A percentile compares a stretch with the other conserved stretches of the same genome.
phyloP scores from a whole-genome alignment of 2,113 vertebrate species.

The Urocitellus parryii region DNA sequence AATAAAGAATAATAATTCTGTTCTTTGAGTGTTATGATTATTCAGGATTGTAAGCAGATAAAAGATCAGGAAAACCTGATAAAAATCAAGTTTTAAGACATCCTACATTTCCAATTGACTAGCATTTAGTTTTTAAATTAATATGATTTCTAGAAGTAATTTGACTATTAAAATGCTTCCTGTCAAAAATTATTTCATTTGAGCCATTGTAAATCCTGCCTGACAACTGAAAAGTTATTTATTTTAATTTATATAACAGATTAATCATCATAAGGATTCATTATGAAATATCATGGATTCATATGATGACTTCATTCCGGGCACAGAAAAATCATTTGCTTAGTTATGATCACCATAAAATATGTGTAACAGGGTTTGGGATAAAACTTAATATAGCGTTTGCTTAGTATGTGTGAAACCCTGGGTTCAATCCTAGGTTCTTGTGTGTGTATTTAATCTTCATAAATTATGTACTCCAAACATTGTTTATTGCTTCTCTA shows the following conservation, averaged over 20 bases:
- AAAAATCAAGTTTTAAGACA: neutral
- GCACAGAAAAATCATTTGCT: neutral
- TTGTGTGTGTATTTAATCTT: neutral
- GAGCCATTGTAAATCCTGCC: neutral
- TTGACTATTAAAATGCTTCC: neutral
- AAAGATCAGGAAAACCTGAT: neutral
- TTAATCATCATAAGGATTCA: neutral
- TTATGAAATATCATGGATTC: neutral
- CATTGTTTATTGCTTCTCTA: neutral
- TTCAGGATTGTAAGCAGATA: neutral
- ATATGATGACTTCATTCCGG: neutral
- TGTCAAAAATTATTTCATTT: neutral
- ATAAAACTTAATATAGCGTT: no score
- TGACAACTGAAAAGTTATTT: neutral
- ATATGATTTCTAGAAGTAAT: neutral
- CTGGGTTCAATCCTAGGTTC: no score
- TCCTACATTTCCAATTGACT: neutral
- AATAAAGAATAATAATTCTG: neutral
- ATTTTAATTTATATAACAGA: neutral
- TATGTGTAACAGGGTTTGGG: no score
- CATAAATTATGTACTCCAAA: neutral
- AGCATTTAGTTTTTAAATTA: neutral
- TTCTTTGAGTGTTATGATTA: neutral
- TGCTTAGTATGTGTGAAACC: no score
- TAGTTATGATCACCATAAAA: neutral